These are phyloP conservation scores for Leucophora obtusa DNA, from an alignment of 2,888 invertebrate species.

Conservation along the genomic window DNA sequence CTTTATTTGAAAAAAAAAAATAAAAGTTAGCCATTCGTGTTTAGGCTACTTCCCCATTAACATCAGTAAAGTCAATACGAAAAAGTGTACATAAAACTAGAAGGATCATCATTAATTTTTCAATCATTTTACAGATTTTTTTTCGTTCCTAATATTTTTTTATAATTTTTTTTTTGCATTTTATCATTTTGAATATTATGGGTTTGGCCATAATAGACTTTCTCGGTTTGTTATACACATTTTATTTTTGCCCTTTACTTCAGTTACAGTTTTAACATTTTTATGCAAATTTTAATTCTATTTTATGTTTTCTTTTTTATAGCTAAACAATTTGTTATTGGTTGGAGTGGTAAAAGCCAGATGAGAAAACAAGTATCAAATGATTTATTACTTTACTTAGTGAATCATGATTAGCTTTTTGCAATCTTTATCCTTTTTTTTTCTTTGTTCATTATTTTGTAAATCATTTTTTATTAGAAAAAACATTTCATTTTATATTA, in stretches of 20 bases:
- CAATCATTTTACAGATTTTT: conserved; percentile 57
- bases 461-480: not conserved
- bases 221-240: conserved; percentile 53
- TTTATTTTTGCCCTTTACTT: conserved; percentile 23
- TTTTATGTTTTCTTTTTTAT: conserved; percentile 30
- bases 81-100: conserved; percentile 24
- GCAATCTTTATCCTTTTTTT: conserved; percentile 44
- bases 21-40: too few relatives aligned
- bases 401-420: conserved; percentile 61
- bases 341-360: not conserved
- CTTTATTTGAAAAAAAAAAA: too few relatives aligned
- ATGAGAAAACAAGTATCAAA: conserved; percentile 37
- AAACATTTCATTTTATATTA: not conserved
- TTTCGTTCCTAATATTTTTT: conserved; percentile 5
- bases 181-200: conserved; percentile 19
- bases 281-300: conserved; percentile 50
- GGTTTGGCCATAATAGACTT: conserved; percentile 58
- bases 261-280: conserved; percentile 20
- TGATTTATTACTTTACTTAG: conserved; percentile 60
- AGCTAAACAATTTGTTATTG: conserved; percentile 50
- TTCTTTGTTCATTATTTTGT: conserved; percentile 28
- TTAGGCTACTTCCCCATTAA: not conserved
- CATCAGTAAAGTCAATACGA: not conserved
- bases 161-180: conserved; percentile 2
- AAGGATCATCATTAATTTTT: conserved; percentile 61